Evolutionary conservation across 2,888 invertebrate species (phyloP).

Genomic region (Smittia sp.): DNA sequence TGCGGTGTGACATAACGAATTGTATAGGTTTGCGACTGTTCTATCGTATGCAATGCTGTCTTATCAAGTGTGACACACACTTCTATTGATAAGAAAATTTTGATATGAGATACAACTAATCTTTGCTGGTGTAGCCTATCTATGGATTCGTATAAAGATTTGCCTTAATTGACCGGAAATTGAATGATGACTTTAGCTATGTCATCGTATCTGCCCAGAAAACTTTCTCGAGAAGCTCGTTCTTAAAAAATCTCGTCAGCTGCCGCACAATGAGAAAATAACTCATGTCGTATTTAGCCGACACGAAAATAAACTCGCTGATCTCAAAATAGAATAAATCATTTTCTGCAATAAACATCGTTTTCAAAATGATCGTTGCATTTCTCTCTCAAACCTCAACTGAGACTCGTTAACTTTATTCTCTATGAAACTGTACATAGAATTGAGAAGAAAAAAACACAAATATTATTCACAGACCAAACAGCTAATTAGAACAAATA

Average conservation of each 20-base stretch:
- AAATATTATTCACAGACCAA: too few relatives aligned
- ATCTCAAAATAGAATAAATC: constrained; percentile 6
- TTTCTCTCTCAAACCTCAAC: too few relatives aligned
- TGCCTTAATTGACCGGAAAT: constrained; percentile 2
- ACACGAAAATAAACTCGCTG: background rate
- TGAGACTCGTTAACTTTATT: too few relatives aligned
- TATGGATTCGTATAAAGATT: background rate
- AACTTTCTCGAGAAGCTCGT: background rate
- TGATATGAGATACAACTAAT: background rate
- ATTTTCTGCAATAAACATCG: too few relatives aligned
- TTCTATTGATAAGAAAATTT: background rate
- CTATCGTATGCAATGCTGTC: too few relatives aligned
- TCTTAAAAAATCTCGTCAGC: background rate
- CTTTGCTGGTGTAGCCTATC: background rate
- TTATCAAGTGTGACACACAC: background rate
- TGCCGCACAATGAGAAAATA: background rate
- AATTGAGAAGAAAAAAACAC: too few relatives aligned
- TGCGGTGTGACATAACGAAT: too few relatives aligned
- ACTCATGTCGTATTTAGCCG: background rate
- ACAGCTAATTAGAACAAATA: too few relatives aligned
- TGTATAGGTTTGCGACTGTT: too few relatives aligned
- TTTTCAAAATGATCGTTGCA: too few relatives aligned
- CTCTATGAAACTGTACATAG: too few relatives aligned
- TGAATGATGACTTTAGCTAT: background rate
- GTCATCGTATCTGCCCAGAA: background rate